Evolutionary conservation across 30 jellyfish, hydroid and myxozoan genomes (phyloP), one percentile per base, ranked within the genome.

Genomic region (Aurelia sp.): DNA sequence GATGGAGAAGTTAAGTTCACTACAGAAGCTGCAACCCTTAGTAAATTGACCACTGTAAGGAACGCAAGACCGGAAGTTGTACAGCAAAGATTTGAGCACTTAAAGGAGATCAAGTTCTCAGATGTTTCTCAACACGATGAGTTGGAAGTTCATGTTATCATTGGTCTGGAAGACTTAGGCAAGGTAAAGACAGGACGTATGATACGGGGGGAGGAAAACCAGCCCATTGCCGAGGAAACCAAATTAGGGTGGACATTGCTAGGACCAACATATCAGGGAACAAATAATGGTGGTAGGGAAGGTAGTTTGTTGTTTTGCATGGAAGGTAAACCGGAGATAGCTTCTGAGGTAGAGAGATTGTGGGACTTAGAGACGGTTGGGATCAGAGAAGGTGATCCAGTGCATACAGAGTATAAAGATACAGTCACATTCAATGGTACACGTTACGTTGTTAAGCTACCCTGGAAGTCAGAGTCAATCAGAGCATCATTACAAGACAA

Each of bases 171-270:
- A 67, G 79, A 53, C 61, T 76, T 76, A 22, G 87, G 67, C 30
- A 76, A 59, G 27, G 44, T 76, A 61, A 76, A 76, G 69, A 76
- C 76, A 27, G 81, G 90, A 10, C 81, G 70, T 21, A 38, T 38
- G 48, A 38, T 38, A 38, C 48, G 5, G 5, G 48, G 48, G 48
- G 48, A 38, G 48, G 48, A 3, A 38, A 38, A 38, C 48, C 48
- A 38, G 5, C 48, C 48, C 48, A 38, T 38, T 38, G 48, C 48
- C 5, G 48, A 38, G 22, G 88, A 78, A 58, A 60, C 88, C 60
- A 60, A 31, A 38, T 61, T 78, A 63, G 88, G 88, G 62, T 78
- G 88, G 88, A 78, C 88, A 18, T 41, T 78, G 63, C 27, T 78
- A 22, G 74, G 82, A 51, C 48, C 74, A 57, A 62, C 85, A 8